Base-by-base conservation (phyloP, 2,113 vertebrate species). In the Tiliqua scincoides region DNA sequence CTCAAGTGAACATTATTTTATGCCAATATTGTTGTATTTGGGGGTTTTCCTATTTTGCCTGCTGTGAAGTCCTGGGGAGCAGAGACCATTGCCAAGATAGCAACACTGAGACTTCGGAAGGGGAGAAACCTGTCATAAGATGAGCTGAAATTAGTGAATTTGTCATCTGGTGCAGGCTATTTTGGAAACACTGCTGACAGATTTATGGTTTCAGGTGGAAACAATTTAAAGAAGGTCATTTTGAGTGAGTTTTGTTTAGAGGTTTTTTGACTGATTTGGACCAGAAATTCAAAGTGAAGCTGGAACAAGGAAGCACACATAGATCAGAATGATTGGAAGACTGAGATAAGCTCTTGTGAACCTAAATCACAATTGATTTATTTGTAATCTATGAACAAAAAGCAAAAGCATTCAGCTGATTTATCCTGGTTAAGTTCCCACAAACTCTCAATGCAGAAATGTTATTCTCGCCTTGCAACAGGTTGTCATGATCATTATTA, bases 211-310 rank as follows among this genome's bases (percentile, higher is more conserved):
- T 86, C 77, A 80, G 77, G 77, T 86, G 78, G 77, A 86, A 86
- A 80, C 85, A 86, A 86, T 86, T 86, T 86, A 74, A 80, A 63
- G 85, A 86, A 86, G 85, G 85, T 86, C 85, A 86, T 86, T 86
- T 86, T 86, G 68, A 80, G 68, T 80, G 77, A 86, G 68, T 73
- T 85, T 86, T 73, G 85, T 77, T 86, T 65, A 40, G 3, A 40
- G 82, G 37, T 57, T 73, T 83, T 90, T 59, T 4, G 2, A 3
- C 54, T 87, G 77, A 81, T 72, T 20, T 2, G 62, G 63, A 35
- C 61, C 18, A 70, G 83, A 25, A 78, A 70, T 83, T 62, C 59
- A 59, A 61, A 79, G 35, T 78, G 72, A 77, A 43, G 11, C 15
- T 6, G 85, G 2, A 1, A 14, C 63, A 83, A 80, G 85, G 11